phyloP scores from a whole-genome alignment of 1,140 invertebrate genomes.

The Stegodyphus mimosarum region DNA sequence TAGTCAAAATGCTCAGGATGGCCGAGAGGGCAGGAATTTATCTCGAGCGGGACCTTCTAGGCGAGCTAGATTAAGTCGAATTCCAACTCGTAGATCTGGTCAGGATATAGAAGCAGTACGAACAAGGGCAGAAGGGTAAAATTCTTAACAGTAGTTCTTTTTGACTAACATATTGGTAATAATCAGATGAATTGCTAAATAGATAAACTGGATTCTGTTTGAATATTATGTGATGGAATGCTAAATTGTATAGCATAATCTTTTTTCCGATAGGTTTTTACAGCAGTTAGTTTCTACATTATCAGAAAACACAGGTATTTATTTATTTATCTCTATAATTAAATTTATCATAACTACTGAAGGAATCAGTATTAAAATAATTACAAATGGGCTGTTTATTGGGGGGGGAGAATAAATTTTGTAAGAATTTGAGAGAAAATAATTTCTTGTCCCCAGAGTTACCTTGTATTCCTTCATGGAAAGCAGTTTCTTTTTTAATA shows the following conservation, averaged over 20 bases:
- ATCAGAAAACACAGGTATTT: constrained; percentile 57
- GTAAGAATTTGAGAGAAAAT: no score
- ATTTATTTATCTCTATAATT: constrained; percentile 50
- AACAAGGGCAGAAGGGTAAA: constrained; percentile 43
- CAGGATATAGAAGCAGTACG: constrained; percentile 64
- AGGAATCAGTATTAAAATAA: neutral
- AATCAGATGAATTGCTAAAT: no score
- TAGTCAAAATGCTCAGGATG: constrained; percentile 10
- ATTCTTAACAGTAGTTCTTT: neutral
- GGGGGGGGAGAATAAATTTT: no score
- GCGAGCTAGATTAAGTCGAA: constrained; percentile 13
- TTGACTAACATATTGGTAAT: neutral
- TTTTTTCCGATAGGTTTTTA: constrained; percentile 43
- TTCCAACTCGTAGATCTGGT: constrained; percentile 11
- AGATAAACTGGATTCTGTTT: no score
- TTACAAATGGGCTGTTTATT: neutral
- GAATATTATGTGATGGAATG: no score
- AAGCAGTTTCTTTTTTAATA: neutral
- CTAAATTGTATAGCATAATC: no score
- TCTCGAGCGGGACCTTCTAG: constrained; percentile 50
- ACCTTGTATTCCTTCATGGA: neutral
- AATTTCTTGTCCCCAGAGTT: neutral
- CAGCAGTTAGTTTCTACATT: constrained; percentile 48
- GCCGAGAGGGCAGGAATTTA: constrained; percentile 29
- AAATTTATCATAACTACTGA: neutral